phyloP scores from a whole-genome alignment of 1,140 invertebrate species.

The Oscheius sp. region DNA sequence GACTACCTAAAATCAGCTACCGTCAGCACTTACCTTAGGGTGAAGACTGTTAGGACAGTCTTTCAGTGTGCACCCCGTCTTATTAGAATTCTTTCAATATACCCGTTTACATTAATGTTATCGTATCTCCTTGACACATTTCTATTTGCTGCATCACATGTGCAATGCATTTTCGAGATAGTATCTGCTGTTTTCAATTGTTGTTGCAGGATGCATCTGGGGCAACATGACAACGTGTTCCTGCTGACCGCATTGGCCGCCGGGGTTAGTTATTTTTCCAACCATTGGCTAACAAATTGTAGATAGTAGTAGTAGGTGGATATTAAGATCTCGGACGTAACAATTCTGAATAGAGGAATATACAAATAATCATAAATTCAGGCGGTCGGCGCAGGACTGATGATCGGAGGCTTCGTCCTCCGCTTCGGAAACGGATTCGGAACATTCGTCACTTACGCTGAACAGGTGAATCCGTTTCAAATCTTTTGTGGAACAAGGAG shows the following conservation, averaged over 20 bases:
- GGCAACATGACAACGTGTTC: neutral
- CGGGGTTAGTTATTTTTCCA: neutral
- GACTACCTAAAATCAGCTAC: neutral
- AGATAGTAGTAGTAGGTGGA: too few relatives aligned
- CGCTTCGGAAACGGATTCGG: constrained; percentile 33
- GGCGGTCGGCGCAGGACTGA: constrained; percentile 21
- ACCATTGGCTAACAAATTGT: too few relatives aligned
- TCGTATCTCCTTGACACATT: neutral
- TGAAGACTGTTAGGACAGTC: too few relatives aligned
- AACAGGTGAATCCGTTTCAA: too few relatives aligned
- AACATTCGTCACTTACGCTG: constrained; percentile 24
- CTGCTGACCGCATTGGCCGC: neutral
- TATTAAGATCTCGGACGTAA: too few relatives aligned
- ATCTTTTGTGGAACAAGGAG: too few relatives aligned
- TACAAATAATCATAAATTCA: neutral
- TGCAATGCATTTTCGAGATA: neutral
- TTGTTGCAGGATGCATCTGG: neutral
- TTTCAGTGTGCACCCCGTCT: too few relatives aligned
- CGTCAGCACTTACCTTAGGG: too few relatives aligned
- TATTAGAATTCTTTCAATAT: too few relatives aligned
- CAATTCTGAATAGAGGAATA: too few relatives aligned
- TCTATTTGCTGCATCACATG: neutral
- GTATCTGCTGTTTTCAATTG: neutral
- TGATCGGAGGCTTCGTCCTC: constrained; percentile 29
- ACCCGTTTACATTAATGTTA: too few relatives aligned